Evolutionary conservation across 1,140 invertebrate species (phyloP).

Genomic region (Mya arenaria): DNA sequence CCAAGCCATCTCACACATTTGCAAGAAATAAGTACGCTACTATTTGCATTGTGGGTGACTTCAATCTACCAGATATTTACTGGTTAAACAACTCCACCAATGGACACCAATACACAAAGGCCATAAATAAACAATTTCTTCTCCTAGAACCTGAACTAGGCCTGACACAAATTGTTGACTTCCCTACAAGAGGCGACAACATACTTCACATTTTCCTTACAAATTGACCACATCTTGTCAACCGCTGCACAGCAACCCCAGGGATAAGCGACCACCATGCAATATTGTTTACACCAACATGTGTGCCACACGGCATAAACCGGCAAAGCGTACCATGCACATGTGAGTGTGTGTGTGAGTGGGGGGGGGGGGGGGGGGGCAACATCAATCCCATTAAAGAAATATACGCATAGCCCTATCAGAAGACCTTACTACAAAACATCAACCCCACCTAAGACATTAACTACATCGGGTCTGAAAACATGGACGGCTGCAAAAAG

Average conservation of each 20-base stretch:
- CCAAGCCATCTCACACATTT: neutral
- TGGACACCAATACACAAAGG: neutral
- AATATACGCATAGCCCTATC: too few relatives aligned
- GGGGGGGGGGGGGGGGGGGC: too few relatives aligned
- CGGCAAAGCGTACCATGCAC: neutral
- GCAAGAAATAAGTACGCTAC: neutral
- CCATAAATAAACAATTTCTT: neutral
- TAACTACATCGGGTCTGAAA: too few relatives aligned
- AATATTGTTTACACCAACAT: neutral
- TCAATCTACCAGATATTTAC: conserved; percentile 24
- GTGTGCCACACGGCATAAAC: neutral
- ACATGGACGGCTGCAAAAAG: too few relatives aligned
- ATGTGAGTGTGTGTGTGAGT: too few relatives aligned
- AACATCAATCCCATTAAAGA: too few relatives aligned
- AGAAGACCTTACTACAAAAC: too few relatives aligned
- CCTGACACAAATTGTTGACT: conserved; percentile 5
- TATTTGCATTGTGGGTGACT: conserved; percentile 31
- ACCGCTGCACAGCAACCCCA: neutral
- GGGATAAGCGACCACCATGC: conserved; percentile 11
- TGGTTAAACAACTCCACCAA: neutral
- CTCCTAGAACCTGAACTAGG: neutral
- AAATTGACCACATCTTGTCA: neutral
- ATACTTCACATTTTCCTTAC: neutral
- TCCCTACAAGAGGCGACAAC: neutral
- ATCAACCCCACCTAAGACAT: too few relatives aligned